Percentiles rank a stretch among this genome's conserved stretches.
Evolutionary conservation across 2,888 invertebrate species (phyloP).

Genomic region (Tortricodes alternella): DNA sequence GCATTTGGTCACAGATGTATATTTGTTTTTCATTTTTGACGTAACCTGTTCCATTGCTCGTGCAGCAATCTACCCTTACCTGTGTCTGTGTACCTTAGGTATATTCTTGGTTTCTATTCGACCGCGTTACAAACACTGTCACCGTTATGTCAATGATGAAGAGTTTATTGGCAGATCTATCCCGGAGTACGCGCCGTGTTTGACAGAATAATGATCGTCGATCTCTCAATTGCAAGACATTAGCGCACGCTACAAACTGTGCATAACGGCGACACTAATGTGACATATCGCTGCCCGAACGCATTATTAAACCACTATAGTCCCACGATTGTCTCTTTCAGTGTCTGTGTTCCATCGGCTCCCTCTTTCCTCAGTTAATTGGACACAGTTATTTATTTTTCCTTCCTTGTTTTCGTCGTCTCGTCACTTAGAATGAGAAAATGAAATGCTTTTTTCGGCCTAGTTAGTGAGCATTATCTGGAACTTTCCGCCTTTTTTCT

Average conservation of each 20-base stretch:
- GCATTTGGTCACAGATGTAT: too few relatives aligned
- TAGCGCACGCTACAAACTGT: background rate
- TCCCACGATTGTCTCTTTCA: conserved; percentile 23
- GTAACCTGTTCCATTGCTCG: too few relatives aligned
- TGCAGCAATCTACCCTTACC: too few relatives aligned
- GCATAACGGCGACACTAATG: background rate
- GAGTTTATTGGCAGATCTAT: too few relatives aligned
- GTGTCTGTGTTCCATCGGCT: conserved; percentile 35
- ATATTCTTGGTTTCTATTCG: too few relatives aligned
- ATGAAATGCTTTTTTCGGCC: conserved; percentile 50
- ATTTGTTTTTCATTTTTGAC: too few relatives aligned
- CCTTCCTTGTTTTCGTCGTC: conserved; percentile 52
- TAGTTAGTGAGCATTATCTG: conserved; percentile 38
- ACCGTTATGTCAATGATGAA: too few relatives aligned
- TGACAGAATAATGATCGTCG: background rate
- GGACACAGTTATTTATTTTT: conserved; percentile 64
- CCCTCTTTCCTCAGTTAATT: conserved; percentile 60
- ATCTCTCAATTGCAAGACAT: background rate
- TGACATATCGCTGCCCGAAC: background rate
- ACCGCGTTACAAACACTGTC: too few relatives aligned
- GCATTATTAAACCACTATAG: conserved; percentile 21
- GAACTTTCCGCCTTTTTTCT: conserved; percentile 23
- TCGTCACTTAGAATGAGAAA: conserved; percentile 51
- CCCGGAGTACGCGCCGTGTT: too few relatives aligned
- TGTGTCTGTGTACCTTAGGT: too few relatives aligned